phyloP scores from a whole-genome alignment of 2,797 vertebrate species.

The Sebastes nivosus region DNA sequence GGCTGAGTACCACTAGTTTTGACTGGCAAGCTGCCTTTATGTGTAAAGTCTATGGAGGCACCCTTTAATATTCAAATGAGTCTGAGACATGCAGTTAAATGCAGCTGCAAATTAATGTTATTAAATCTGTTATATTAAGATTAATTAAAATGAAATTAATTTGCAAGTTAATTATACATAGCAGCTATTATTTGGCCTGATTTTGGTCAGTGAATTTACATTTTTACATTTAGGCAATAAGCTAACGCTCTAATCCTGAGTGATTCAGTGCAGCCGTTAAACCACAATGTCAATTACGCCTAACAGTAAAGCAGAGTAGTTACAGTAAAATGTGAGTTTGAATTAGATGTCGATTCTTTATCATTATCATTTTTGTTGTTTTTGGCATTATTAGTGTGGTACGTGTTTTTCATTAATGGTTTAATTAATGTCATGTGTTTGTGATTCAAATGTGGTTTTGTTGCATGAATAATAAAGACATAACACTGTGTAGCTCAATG shows the following conservation, averaged over 20 bases:
- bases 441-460: background rate
- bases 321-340: background rate
- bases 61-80: background rate
- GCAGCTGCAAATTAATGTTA: constrained; percentile 22
- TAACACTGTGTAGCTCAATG: background rate
- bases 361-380: background rate
- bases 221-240: constrained; percentile 28
- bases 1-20: too few species aligned
- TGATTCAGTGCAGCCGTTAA: constrained; percentile 15
- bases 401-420: background rate
- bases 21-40: background rate
- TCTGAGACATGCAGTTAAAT: constrained; percentile 5
- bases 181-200: constrained; percentile 5
- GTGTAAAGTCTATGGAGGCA: background rate
- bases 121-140: constrained; percentile 23
- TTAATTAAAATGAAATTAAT: constrained; percentile 38
- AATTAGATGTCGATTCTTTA: background rate
- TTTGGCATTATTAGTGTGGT: background rate
- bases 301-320: background rate
- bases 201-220: constrained; percentile 34
- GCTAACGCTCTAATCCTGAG: constrained; percentile 26
- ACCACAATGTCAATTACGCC: background rate
- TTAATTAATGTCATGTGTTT: background rate
- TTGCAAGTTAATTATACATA: constrained; percentile 31
- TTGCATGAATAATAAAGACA: background rate